A percentile compares a stretch with the other conserved stretches of the same genome.
These are phyloP conservation scores for Mesopsocus fuscifrons DNA, from an alignment of 2,888 invertebrate genomes.

Conservation along the genomic window DNA sequence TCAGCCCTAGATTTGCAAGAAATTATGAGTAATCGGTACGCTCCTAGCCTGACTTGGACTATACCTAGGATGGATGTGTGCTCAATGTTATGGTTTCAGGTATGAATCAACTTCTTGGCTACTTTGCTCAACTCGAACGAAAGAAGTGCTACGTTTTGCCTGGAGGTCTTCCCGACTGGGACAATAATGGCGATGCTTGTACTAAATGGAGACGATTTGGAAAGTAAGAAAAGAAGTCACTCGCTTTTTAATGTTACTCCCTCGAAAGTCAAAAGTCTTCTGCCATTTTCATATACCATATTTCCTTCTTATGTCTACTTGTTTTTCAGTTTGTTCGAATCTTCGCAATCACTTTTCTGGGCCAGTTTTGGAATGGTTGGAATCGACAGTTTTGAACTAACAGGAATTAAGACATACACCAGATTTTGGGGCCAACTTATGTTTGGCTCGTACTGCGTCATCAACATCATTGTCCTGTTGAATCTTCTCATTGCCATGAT, in stretches of 20 bases:
- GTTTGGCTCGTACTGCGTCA: slow-evolving; percentile 90
- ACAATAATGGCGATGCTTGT: slow-evolving; percentile 52
- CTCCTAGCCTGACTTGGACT: no score
- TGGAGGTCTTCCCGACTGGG: slow-evolving; percentile 57
- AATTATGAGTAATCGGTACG: no score
- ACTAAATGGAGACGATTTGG: slow-evolving; percentile 74
- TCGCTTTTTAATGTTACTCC: not conserved
- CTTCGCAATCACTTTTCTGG: slow-evolving; percentile 91
- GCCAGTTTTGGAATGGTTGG: slow-evolving; percentile 88
- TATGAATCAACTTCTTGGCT: slow-evolving; percentile 84
- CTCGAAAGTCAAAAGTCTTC: not conserved
- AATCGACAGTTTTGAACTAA: slow-evolving; percentile 68
- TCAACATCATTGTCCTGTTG: slow-evolving; percentile 82
- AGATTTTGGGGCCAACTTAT: slow-evolving; percentile 89
- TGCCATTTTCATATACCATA: not conserved
- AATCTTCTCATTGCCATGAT: slow-evolving; percentile 96
- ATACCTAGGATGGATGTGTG: no score
- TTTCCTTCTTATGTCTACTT: no score
- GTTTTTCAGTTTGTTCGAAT: slow-evolving; percentile 71
- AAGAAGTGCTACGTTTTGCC: slow-evolving; percentile 56
- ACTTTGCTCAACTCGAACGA: slow-evolving; percentile 71
- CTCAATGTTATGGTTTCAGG: no score
- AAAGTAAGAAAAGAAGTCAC: slow-evolving; percentile 37
- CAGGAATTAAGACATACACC: slow-evolving; percentile 75
- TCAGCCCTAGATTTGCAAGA: no score